Base-by-base conservation (phyloP, 2,113 vertebrate species). In the Pedetes capensis region DNA sequence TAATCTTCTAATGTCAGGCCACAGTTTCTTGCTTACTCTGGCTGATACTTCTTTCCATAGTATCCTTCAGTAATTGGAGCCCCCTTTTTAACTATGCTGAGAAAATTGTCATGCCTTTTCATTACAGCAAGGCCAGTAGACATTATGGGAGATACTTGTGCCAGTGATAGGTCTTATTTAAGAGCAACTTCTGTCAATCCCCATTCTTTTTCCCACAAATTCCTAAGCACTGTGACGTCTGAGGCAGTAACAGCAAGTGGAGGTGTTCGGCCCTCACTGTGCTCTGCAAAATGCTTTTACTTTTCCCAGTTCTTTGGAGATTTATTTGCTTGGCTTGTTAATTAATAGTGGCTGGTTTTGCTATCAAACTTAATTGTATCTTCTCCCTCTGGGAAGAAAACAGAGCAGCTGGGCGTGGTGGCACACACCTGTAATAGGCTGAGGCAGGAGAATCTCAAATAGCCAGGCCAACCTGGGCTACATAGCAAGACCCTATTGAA, bases 31-130 rank as follows among this genome's bases (percentile, higher is more conserved):
- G 10, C 44, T 88, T 71, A 32, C 39, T 83, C n/a, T 84, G 8
- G 59, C 34, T 83, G 16, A 85, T 23, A 20, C 27, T 63, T 74
- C 72, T 75, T 72, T 87, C 69, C 51, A 25, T 53, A 55, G 37
- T 22, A 37, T 90, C 80, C 27, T 94, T 83, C 81, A 92, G 22
- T 44, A 80, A 68, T 32, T 32, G 6, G n/a, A 78, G 3, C 20
- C 25, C 57, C 44, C 66, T 76, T 89, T 66, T 84, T 57, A 84
- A 51, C 37, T 17, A 1, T 85, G 55, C 69, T 93, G 53, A 71
- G 51, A 83, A 53, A 72, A 74, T 93, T 47, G 64, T 80, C 80
- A 1, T 11, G 2, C 20, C n/a, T 89, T 68, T 75, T 84, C 66
- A 64, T 83, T 89, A 22, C 17, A 84, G 47, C 57, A 61, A 66